Conservation (phyloP, 2,888 invertebrate genomes). For the Eupithecia subfuscata region DNA sequence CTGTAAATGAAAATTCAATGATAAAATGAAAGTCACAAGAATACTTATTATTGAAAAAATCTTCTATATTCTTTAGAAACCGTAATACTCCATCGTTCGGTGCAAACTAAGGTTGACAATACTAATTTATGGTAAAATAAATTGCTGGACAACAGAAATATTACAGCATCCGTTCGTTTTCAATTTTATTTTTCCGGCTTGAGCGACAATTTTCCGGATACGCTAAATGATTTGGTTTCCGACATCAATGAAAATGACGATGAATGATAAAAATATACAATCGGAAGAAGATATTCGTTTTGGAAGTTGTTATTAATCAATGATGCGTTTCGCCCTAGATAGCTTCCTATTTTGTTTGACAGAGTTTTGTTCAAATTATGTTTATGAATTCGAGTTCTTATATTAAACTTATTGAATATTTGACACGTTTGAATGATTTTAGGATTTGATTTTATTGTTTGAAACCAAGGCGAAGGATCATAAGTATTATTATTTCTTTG, state of each 20-base stretch:
- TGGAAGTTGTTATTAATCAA: slow-evolving; percentile 16
- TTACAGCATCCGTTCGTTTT: slow-evolving; percentile 14
- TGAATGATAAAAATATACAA: slow-evolving; percentile 21
- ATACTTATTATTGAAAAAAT: too few species aligned
- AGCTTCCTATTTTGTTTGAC: neutral
- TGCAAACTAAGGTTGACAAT: too few species aligned
- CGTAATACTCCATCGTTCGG: too few species aligned
- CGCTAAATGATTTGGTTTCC: slow-evolving; percentile 37
- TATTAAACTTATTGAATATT: neutral
- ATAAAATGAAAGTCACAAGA: too few species aligned
- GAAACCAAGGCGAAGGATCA: too few species aligned
- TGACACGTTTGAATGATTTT: neutral
- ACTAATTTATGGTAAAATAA: neutral
- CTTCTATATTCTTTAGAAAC: too few species aligned
- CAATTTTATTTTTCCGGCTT: slow-evolving; percentile 21
- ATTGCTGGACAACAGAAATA: neutral
- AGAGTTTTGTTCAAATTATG: neutral
- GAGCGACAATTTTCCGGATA: slow-evolving; percentile 32
- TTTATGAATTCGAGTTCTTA: neutral
- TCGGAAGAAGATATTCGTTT: slow-evolving; percentile 32
- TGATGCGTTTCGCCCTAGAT: neutral
- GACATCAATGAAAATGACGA: slow-evolving; percentile 32
- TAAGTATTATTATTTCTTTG: neutral
- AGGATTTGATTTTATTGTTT: too few species aligned
- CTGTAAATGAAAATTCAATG: too few species aligned